A percentile compares a stretch with the other conserved stretches of the same genome.
Evolutionary conservation across 2,797 vertebrate species (phyloP).

Genomic region (Lacerta viridis): DNA sequence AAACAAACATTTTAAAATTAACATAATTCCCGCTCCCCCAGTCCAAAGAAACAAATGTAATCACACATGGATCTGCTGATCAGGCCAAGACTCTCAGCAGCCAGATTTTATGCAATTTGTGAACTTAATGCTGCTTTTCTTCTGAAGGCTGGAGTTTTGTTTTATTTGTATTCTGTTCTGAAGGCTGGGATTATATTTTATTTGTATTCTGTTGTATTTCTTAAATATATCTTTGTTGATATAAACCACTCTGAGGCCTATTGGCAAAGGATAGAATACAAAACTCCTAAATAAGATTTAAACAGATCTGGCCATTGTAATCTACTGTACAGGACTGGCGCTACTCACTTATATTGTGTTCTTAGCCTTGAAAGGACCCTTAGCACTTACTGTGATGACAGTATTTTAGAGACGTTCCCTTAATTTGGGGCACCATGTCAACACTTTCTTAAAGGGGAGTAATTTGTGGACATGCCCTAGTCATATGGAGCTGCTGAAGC

Average conservation of each 20-base stretch:
- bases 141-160: no score
- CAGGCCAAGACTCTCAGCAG: no score
- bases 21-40: not conserved
- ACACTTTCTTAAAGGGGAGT: not conserved
- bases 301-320: not conserved
- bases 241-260: no score
- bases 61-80: not conserved
- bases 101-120: no score
- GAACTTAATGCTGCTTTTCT: no score
- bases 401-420: not conserved
- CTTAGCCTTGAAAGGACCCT: not conserved
- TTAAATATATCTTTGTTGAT: no score
- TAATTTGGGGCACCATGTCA: not conserved
- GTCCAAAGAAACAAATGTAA: not conserved
- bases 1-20: slow-evolving; percentile 8
- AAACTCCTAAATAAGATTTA: not conserved
- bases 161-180: no score
- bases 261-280: no score
- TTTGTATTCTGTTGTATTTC: no score
- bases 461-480: not conserved
- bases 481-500: not conserved
- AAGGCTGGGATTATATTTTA: no score
- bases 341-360: not conserved
- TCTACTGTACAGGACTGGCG: not conserved
- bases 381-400: not conserved